Percentiles rank a stretch among this genome's conserved stretches.
phyloP scores from a whole-genome alignment of 2,113 vertebrate species.

The Brachirus orientalis region DNA sequence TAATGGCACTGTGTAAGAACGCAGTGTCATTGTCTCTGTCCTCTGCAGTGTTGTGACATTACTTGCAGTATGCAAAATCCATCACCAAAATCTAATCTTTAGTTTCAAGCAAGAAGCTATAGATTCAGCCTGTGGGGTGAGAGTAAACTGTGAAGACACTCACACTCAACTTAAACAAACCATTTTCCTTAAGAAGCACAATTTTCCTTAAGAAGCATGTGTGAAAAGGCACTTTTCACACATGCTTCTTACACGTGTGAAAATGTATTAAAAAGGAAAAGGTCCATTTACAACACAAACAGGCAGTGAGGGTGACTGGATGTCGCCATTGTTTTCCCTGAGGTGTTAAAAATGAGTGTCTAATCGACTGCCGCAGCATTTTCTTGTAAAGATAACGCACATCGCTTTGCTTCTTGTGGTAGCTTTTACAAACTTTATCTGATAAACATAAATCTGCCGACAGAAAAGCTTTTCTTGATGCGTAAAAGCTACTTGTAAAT shows the following conservation, averaged over 20 bases:
- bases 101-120: not conserved
- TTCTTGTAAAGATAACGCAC: conserved; percentile 1
- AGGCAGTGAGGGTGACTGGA: too few species aligned
- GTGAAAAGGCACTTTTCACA: too few species aligned
- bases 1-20: not conserved
- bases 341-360: conserved; percentile 14
- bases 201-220: too few species aligned
- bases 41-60: not conserved
- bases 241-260: too few species aligned
- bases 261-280: too few species aligned
- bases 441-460: not conserved
- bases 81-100: too few species aligned
- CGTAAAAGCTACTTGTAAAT: not conserved
- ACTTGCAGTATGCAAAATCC: too few species aligned
- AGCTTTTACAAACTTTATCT: conserved; percentile 18
- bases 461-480: not conserved
- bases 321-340: not conserved
- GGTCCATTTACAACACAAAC: conserved; percentile 16
- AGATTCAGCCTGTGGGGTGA: too few species aligned
- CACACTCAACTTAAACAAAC: too few species aligned
- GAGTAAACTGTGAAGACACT: too few species aligned
- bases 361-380: not conserved
- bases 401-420: not conserved
- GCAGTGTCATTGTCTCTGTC: conserved; percentile 17
- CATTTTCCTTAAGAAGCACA: too few species aligned